A percentile compares a stretch with the other conserved stretches of the same genome.
These are phyloP conservation scores for Oryzias javanicus DNA, from an alignment of 2,113 vertebrate species.

Conservation along the genomic window DNA sequence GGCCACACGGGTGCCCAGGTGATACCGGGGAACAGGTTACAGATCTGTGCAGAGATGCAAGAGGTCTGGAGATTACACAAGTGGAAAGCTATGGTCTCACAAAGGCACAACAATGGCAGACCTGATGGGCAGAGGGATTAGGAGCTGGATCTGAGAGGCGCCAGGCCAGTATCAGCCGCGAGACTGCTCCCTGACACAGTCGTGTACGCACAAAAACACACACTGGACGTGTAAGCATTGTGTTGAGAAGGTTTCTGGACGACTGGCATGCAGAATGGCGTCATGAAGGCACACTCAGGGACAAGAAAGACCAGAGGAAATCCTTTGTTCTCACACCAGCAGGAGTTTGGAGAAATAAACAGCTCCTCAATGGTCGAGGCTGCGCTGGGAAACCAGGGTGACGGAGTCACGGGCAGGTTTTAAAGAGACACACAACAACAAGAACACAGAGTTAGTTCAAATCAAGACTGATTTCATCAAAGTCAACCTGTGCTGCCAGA, in stretches of 20 bases:
- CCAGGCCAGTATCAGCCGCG: conserved; percentile 73
- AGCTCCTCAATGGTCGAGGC: conserved; percentile 56
- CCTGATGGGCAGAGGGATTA: conserved; percentile 80
- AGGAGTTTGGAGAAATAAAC: conserved; percentile 51
- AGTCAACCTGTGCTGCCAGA: conserved; percentile 93
- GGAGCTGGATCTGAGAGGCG: conserved; percentile 78
- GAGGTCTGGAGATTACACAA: conserved; percentile 74
- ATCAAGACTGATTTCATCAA: conserved; percentile 90
- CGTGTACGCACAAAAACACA: conserved; percentile 27
- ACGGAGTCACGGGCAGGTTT: conserved; percentile 55
- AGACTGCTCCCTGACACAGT: conserved; percentile 65
- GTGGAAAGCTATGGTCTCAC: conserved; percentile 59
- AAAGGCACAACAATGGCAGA: conserved; percentile 68
- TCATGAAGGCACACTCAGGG: conserved; percentile 48
- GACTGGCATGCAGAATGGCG: conserved; percentile 32
- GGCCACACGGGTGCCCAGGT: conserved; percentile 74
- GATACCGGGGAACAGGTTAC: conserved; percentile 62
- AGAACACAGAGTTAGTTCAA: conserved; percentile 81
- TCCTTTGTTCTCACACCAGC: conserved; percentile 55
- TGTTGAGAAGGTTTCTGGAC: conserved; percentile 26
- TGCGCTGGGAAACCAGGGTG: conserved; percentile 51
- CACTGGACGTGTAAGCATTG: conserved; percentile 34
- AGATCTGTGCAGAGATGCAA: conserved; percentile 63
- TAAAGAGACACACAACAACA: conserved; percentile 63
- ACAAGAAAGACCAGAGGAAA: conserved; percentile 46